phyloP scores from a whole-genome alignment of 2,888 invertebrate genomes.

The Phalera bucephala region DNA sequence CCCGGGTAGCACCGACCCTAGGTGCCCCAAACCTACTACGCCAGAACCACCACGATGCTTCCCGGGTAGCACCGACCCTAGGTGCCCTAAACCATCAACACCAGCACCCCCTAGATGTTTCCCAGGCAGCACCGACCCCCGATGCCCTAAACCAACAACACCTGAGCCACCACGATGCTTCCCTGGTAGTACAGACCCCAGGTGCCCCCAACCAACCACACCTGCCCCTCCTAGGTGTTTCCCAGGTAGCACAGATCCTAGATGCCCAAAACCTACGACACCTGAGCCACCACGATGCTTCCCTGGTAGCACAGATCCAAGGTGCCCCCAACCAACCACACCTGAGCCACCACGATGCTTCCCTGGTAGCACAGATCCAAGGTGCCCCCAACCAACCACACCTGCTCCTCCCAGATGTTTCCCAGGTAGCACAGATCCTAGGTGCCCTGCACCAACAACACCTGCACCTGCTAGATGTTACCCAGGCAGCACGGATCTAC shows the following conservation, averaged over 20 bases:
- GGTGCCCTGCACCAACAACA: constrained; percentile 31
- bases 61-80: constrained; percentile 45
- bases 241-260: constrained; percentile 20
- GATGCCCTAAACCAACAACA: constrained; percentile 44
- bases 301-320: constrained; percentile 46
- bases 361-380: constrained; percentile 36
- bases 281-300: constrained; percentile 27
- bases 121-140: constrained; percentile 43
- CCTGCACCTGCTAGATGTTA: not conserved
- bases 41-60: constrained; percentile 33
- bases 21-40: constrained; percentile 37
- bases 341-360: constrained; percentile 26
- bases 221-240: constrained; percentile 14
- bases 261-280: constrained; percentile 37
- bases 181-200: constrained; percentile 22
- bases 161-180: constrained; percentile 31
- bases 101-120: constrained; percentile 23
- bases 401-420: constrained; percentile 26
- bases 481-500: not conserved
- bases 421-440: constrained; percentile 48
- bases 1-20: constrained; percentile 32
- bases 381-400: constrained; percentile 36
- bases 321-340: constrained; percentile 36
- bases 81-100: constrained; percentile 36
- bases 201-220: constrained; percentile 27